Evolutionary conservation across 2,888 invertebrate species (phyloP).

Genomic region (Anthrax anthrax): DNA sequence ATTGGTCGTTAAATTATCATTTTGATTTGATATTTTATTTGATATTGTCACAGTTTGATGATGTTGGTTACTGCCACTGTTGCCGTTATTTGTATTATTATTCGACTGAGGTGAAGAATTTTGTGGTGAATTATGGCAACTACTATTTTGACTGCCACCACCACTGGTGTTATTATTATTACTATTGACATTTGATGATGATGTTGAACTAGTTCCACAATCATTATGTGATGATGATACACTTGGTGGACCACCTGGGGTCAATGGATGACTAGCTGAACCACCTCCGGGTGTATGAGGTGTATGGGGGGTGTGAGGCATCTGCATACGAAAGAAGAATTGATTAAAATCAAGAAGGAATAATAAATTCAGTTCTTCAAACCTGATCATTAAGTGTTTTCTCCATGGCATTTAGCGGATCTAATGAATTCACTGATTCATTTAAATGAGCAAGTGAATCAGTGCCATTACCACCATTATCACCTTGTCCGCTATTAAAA

Average conservation of each 20-base stretch:
- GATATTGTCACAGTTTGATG: too few species aligned
- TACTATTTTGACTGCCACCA: constrained; percentile 12
- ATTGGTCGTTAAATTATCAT: constrained; percentile 18
- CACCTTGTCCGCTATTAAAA: constrained; percentile 16
- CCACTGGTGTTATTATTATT: constrained; percentile 10
- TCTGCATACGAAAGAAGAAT: constrained; percentile 30
- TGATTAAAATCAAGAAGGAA: too few species aligned
- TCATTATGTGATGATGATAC: constrained; percentile 50
- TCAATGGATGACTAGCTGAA: constrained; percentile 57
- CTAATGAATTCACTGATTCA: constrained; percentile 77
- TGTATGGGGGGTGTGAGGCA: constrained; percentile 71
- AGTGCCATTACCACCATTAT: constrained; percentile 34
- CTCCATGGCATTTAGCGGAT: constrained; percentile 86
- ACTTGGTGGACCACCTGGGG: constrained; percentile 65
- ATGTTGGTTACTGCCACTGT: too few species aligned
- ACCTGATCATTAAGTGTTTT: constrained; percentile 84
- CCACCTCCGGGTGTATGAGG: constrained; percentile 62
- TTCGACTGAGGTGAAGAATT: constrained; percentile 23
- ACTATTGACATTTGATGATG: constrained; percentile 14
- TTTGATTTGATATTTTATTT: too few species aligned
- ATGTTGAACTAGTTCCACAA: constrained; percentile 21
- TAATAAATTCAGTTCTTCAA: too few species aligned
- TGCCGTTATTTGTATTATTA: constrained; percentile 13
- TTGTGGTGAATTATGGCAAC: constrained; percentile 35
- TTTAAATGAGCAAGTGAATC: constrained; percentile 70